Evolutionary conservation across 2,797 vertebrate species (phyloP).

Genomic region (Echiichthys vipera): DNA sequence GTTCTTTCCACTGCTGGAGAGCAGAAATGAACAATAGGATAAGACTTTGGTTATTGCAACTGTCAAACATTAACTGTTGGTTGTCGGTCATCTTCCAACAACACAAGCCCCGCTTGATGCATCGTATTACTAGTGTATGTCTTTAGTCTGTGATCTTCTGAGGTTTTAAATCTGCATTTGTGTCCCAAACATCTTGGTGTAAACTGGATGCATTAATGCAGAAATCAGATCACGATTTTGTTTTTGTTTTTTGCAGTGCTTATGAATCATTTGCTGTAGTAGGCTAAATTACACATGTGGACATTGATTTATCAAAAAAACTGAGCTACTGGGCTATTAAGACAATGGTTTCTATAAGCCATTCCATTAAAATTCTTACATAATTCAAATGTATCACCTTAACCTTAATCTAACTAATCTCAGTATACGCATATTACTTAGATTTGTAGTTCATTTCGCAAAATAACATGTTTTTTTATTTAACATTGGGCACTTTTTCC

Average conservation of each 20-base stretch:
- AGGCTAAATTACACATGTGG: no score
- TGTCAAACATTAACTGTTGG: neutral
- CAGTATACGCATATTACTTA: neutral
- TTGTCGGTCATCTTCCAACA: neutral
- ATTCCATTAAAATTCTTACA: neutral
- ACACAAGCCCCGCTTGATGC: neutral
- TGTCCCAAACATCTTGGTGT: neutral
- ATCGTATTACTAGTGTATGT: neutral
- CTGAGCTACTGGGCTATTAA: neutral
- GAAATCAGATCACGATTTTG: neutral
- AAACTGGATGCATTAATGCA: neutral
- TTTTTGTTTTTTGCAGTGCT: neutral
- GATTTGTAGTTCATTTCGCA: no score
- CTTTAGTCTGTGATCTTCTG: neutral
- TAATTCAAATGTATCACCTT: neutral
- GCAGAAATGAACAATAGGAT: neutral
- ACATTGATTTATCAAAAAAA: neutral
- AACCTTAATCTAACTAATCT: neutral
- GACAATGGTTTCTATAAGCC: neutral
- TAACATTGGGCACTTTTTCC: no score
- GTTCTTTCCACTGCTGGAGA: conserved; percentile 76
- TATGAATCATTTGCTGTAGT: no score
- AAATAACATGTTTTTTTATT: no score
- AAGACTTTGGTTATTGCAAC: neutral
- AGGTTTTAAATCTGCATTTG: neutral